Evolutionary conservation across 2,888 invertebrate species (phyloP), one percentile per base, ranked within the genome.

Genomic region (Odontothrips loti): DNA sequence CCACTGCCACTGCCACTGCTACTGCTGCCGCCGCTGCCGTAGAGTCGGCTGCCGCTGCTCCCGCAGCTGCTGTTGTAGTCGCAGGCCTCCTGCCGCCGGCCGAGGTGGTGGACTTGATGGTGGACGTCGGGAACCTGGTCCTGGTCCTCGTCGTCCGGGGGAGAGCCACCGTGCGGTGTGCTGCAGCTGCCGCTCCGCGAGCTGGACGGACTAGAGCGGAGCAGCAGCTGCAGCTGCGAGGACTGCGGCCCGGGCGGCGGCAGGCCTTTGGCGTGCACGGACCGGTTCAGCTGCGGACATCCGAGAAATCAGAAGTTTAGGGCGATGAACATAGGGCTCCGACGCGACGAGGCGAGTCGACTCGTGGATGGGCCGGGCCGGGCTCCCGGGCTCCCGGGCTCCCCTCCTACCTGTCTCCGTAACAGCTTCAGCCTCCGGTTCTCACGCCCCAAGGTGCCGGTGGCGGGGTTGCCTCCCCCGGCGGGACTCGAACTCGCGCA

Each of bases 161-260:
- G 58, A 15, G 58, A 58, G 58, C 58, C 58, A 15, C 17, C 58
- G 58, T n/a, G 20, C 58, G 17, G 58, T 6, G 58, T 58, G 58
- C 58, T 58, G 58, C 58, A 58, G 58, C 68, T 75, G 68, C 68
- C 68, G 68, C 68, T 75, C 23, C 68, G 68, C 23, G 68, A 75
- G 68, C 68, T 75, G 68, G 68, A 75, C 68, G 68, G 68, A 75
- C 68, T 75, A 75, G 68, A 75, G 27, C 68, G 68, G 23, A 75
- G 68, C 68, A 75, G 68, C 27, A 75, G 68, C 68, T 75, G 68
- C 27, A 75, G 68, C 27, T 75, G 68, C 27, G 68, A 75, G 27
- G 68, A 75, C 68, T 75, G 68, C 23, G 23, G 27, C 27, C 68
- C 68, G 27, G 68, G 11, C 27, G 68, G 68, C 27, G 68, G 68